Evolutionary conservation across 2,797 vertebrate species (phyloP), one percentile per base, ranked within the genome.

Genomic region (Vireo griseus): DNA sequence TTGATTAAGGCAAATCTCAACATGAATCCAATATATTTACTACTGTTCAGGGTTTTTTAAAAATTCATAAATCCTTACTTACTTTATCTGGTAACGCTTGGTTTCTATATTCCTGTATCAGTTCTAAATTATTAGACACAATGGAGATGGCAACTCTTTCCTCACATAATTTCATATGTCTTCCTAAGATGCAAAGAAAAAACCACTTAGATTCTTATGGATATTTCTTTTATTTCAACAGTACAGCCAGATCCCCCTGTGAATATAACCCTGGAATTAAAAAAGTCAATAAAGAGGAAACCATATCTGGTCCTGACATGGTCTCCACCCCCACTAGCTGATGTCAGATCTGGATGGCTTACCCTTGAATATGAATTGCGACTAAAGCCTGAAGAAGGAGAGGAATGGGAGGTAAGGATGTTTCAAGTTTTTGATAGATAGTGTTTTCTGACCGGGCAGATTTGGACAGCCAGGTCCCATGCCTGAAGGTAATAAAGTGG

Each of bases 271-370:
- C 97, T 98, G 79, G 94, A 96, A 71, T 87, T 99, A 76, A 96
- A 96, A 92, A 94, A 95, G 26, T 94, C 96, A 83, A 73, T 98
- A 92, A 97, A 99, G 31, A 96, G 96, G 67, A 98, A 97, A 93
- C 97, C 98, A 0, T 99, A 98, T 91, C 96, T 99, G 58, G 96
- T 97, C 48, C 97, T 99, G 76, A 98, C 97, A 10, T 99, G 99
- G 99, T 96, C 97, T 87, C 98, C 99, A 25, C 99, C 99, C 4
- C 97, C 77, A 1, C 97, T 98, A 58, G 98, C 98, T 40, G 99
- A 99, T 92, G 98, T 99, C 16, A 98, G 97, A 77, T 99, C 98
- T 3, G 99, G 99, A 19, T 99, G 99, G 99, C 98, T 99, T 94
- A 99, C 98, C 1, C 98, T 99, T 67, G 95, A 99, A 65, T 99